Percentiles rank a stretch among this genome's conserved stretches.
These are phyloP conservation scores for silkworm (Bombyx mori) DNA, from an alignment of 1,140 invertebrate genomes.

Conservation along the genomic window DNA sequence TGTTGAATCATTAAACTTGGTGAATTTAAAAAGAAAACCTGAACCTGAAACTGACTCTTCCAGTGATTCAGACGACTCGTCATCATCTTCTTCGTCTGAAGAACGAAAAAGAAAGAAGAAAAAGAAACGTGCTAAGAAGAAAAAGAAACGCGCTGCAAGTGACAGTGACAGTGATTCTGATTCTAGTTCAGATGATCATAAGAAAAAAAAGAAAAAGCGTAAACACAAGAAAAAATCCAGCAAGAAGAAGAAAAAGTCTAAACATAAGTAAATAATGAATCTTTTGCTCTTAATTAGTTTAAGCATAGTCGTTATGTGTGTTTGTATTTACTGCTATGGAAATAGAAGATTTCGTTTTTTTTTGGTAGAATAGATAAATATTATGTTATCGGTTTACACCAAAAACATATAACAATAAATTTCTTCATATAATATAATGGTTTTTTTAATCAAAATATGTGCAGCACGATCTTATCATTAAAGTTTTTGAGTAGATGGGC, in stretches of 20 bases:
- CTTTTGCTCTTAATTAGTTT: too few relatives aligned
- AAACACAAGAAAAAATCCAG: constrained; percentile 69
- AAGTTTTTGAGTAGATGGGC: too few relatives aligned
- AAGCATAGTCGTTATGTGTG: too few relatives aligned
- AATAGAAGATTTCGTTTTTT: too few relatives aligned
- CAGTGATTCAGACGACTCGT: constrained; percentile 52
- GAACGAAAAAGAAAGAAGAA: constrained; percentile 62
- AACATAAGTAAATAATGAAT: constrained; percentile 47
- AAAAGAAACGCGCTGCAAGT: constrained; percentile 57
- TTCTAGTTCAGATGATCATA: constrained; percentile 66
- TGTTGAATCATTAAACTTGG: constrained; percentile 58
- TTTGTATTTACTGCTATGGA: too few relatives aligned
- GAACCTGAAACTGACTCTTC: constrained; percentile 58
- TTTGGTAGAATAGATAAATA: too few relatives aligned
- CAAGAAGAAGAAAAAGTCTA: constrained; percentile 71
- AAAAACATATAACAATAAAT: too few relatives aligned
- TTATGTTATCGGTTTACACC: too few relatives aligned
- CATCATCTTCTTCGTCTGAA: constrained; percentile 60
- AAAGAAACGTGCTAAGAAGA: constrained; percentile 61
- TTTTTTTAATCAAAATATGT: too few relatives aligned
- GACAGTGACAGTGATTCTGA: constrained; percentile 64
- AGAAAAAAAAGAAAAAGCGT: constrained; percentile 69
- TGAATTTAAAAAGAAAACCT: constrained; percentile 64
- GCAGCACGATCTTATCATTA: too few relatives aligned
- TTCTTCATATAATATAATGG: too few relatives aligned